Base-by-base conservation (phyloP, 2,113 vertebrate species). In the Okapia johnstoni region DNA sequence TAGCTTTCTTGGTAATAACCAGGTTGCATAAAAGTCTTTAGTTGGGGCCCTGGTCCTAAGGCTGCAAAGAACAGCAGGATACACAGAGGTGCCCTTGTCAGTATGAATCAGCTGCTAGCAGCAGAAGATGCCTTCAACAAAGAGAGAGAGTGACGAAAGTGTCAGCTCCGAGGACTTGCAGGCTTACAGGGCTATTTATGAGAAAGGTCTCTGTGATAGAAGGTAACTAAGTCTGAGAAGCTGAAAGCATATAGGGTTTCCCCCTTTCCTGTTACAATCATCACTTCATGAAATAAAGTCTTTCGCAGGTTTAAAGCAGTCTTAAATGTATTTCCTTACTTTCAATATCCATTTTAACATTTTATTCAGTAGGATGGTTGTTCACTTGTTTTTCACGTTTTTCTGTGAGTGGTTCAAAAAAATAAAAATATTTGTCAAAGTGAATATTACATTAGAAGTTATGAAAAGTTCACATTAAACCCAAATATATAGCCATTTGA, bases 31-130 rank as follows among this genome's bases (percentile, higher is more conserved):
- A 55, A 89, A 86, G 73, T 48, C 1, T 11, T 36, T 83, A 33
- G 0, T 28, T 48, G 7, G 8, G 43, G 52, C 79, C 81, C 0
- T 0, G 26, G 43, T 86, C 61, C 10, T 3, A 0, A 4, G 55
- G 88, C 90, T 87, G 89, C 95, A 92, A 77, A n/a, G 0, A 0
- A 30, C 21, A 77, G 13, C 48, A 66, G 94, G 52, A 88, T 97
- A 63, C 1, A 0, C 55, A 63, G 93, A 96, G 21, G 77, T 6
- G 13, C 17, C 33, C 54, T 90, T 91, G 86, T 97, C 5, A 0
- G 2, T 48, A 55, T n/a, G 81, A 96, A 79, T 93, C 48, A 36
- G 60, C 26, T 61, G 15, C 46, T 0, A 1, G 57, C 17, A 7
- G 52, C 48, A 80, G 93, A 80, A 33, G 66, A 85, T 85, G 28